Evolutionary conservation across 2,888 invertebrate genomes (phyloP).

Genomic region (Byasa hedistus): DNA sequence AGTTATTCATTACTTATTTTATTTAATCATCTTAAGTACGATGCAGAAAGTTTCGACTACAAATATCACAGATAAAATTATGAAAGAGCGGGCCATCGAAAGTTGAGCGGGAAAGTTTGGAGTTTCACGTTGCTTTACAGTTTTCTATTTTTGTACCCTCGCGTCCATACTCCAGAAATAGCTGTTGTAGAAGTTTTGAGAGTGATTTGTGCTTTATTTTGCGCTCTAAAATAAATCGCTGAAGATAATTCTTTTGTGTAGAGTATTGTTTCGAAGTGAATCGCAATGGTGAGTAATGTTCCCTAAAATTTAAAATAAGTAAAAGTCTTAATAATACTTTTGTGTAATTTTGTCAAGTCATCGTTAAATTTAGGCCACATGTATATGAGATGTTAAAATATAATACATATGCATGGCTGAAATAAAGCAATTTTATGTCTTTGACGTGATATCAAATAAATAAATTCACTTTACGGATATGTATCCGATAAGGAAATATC

Average conservation of each 20-base stretch:
- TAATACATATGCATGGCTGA: not conserved
- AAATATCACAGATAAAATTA: not conserved
- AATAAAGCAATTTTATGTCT: not conserved
- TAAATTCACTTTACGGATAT: too few relatives aligned
- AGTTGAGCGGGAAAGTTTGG: constrained; percentile 54
- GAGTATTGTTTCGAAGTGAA: not conserved
- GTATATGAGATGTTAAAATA: not conserved
- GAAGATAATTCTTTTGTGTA: constrained; percentile 35
- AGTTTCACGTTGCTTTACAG: constrained; percentile 49
- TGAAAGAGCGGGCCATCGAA: constrained; percentile 36
- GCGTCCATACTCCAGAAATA: constrained; percentile 70
- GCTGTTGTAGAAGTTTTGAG: constrained; percentile 57
- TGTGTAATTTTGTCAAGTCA: constrained; percentile 24
- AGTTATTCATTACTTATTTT: not conserved
- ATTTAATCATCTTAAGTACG: not conserved
- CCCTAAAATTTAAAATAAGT: not conserved
- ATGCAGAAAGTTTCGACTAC: not conserved
- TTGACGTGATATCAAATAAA: too few relatives aligned
- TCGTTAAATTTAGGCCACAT: constrained; percentile 23
- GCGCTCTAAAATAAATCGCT: constrained; percentile 38
- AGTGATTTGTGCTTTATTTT: constrained; percentile 46
- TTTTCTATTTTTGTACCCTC: constrained; percentile 64
- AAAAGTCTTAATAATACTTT: not conserved
- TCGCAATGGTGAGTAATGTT: constrained; percentile 18
- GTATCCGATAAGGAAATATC: too few relatives aligned